Evolutionary conservation across 1,140 invertebrate species (phyloP).

Genomic region (Trichonephila clavipes): DNA sequence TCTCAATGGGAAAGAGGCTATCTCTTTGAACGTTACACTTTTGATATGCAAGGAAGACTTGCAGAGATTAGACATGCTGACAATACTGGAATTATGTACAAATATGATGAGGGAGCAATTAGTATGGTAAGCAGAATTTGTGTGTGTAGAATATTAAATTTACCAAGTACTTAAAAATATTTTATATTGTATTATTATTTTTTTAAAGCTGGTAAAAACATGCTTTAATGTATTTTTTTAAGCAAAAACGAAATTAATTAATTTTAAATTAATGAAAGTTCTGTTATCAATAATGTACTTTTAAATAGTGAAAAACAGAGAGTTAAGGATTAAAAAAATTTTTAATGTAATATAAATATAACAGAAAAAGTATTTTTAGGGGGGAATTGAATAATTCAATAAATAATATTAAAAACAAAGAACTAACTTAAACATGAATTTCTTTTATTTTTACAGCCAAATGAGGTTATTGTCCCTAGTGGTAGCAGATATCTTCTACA

Average conservation of each 20-base stretch:
- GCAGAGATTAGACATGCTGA: slow-evolving; percentile 90
- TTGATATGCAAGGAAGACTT: slow-evolving; percentile 91
- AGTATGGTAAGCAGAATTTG: slow-evolving; percentile 61
- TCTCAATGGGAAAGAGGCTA: slow-evolving; percentile 94
- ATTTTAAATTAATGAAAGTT: too few relatives aligned
- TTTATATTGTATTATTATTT: too few relatives aligned
- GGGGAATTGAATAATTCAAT: too few relatives aligned
- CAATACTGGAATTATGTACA: slow-evolving; percentile 86
- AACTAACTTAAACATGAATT: background rate
- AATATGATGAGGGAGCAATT: slow-evolving; percentile 90
- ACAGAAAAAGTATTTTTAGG: too few relatives aligned
- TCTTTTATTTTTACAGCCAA: slow-evolving; percentile 83
- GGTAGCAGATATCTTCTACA: slow-evolving; percentile 90
- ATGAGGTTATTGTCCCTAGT: slow-evolving; percentile 93
- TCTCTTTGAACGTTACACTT: slow-evolving; percentile 91
- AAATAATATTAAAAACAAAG: background rate
- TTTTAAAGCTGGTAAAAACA: too few relatives aligned
- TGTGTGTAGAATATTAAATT: background rate
- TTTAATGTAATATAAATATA: too few relatives aligned
- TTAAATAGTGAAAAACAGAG: too few relatives aligned
- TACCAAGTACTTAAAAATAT: too few relatives aligned
- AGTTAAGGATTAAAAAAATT: too few relatives aligned
- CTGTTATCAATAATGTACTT: too few relatives aligned
- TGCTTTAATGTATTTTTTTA: too few relatives aligned
- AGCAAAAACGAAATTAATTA: too few relatives aligned